Evolutionary conservation across 2,797 vertebrate species (phyloP).

Genomic region (Harpagifer antarcticus): DNA sequence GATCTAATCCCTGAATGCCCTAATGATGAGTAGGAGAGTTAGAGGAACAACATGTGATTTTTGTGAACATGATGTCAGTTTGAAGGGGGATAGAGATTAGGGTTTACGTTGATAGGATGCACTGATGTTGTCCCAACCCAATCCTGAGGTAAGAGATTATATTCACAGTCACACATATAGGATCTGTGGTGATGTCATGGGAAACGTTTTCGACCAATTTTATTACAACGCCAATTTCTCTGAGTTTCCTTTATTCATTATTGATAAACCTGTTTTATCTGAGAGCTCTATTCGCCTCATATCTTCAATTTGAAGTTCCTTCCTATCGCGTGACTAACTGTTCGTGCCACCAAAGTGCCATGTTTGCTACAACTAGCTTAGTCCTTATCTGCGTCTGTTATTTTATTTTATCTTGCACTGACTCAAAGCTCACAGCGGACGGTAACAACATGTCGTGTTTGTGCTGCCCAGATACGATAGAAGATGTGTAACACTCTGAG

Average conservation of each 20-base stretch:
- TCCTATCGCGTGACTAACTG: neutral
- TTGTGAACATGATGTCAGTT: conserved; percentile 31
- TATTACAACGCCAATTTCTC: conserved; percentile 1
- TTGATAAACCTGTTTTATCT: conserved; percentile 12
- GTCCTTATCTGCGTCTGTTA: conserved; percentile 32
- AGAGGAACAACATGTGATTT: conserved; percentile 32
- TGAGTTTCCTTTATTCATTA: neutral
- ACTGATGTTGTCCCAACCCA: conserved; percentile 48
- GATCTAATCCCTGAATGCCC: conserved; percentile 37
- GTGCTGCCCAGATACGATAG: conserved; percentile 7
- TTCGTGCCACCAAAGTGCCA: neutral
- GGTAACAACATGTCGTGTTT: conserved; percentile 20
- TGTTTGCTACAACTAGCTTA: conserved; percentile 13
- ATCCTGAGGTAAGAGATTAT: conserved; percentile 28
- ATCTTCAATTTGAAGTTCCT: conserved; percentile 9
- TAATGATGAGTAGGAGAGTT: conserved; percentile 6
- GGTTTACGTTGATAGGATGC: conserved; percentile 47
- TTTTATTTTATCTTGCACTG: conserved; percentile 46
- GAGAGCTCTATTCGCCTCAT: neutral
- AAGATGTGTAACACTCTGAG: conserved; percentile 19
- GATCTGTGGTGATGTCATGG: conserved; percentile 11
- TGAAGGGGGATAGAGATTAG: conserved; percentile 25
- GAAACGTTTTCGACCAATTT: conserved; percentile 10
- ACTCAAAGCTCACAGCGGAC: conserved; percentile 22
- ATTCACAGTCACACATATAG: neutral